These are phyloP conservation scores for Xylota sylvarum DNA, from an alignment of 2,888 invertebrate species.

Conservation along the genomic window DNA sequence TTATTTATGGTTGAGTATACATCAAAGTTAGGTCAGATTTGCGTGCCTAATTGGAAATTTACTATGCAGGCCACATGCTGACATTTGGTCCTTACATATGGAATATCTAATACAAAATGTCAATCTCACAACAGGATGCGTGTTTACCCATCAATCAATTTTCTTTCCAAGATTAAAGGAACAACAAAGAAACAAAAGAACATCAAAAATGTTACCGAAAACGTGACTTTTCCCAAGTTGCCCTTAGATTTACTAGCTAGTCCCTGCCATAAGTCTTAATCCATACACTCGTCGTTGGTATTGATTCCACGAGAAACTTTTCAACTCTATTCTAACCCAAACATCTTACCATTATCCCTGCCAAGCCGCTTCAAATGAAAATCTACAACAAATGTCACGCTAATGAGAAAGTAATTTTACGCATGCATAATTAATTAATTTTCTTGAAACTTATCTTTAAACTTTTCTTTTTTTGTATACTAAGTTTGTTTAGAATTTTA, in stretches of 20 bases:
- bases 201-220: slow-evolving; percentile 4
- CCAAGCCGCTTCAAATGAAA: slow-evolving; percentile 31
- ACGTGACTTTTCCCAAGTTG: slow-evolving; percentile 39
- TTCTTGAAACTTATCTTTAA: slow-evolving; percentile 37
- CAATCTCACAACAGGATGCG: slow-evolving; percentile 16
- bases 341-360: neutral
- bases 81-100: neutral
- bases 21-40: slow-evolving; percentile 35
- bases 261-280: slow-evolving; percentile 26
- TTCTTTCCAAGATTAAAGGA: neutral
- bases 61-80: slow-evolving; percentile 31
- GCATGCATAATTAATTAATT: slow-evolving; percentile 64
- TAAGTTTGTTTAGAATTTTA: slow-evolving; percentile 28
- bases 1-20: slow-evolving; percentile 26
- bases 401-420: slow-evolving; percentile 61
- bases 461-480: slow-evolving; percentile 23
- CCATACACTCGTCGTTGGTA: slow-evolving; percentile 18
- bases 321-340: slow-evolving; percentile 5
- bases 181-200: neutral
- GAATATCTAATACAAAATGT: slow-evolving; percentile 21
- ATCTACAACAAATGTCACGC: slow-evolving; percentile 59
- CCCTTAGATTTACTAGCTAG: neutral
- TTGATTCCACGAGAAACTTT: slow-evolving; percentile 39
- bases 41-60: slow-evolving; percentile 44
- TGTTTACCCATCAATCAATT: slow-evolving; percentile 44